Base-by-base conservation (phyloP, 2,888 invertebrate species). In the Scrobipalpa costella region DNA sequence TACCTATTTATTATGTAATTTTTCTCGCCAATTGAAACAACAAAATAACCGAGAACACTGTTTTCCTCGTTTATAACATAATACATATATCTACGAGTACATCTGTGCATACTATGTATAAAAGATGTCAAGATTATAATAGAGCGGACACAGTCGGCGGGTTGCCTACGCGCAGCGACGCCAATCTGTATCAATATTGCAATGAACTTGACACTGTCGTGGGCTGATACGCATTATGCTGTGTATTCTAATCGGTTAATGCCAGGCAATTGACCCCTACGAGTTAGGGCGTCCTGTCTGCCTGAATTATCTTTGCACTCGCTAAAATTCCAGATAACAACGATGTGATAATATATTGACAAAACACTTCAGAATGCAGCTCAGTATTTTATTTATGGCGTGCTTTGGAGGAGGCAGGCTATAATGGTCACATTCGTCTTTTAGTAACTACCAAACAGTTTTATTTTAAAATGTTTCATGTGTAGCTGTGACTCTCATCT, bases 191-290 rank as follows among this genome's bases (percentile, higher is more conserved):
- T 64, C 61, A 64, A 63, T 64, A 57, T 55, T 34, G 36, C 40
- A 57, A 63, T 63, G 61, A 59, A 63, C 66, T 66, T 66, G 67
- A 65, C 64, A 67, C 57, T 67, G 59, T 40, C 58, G 61, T 63
- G 58, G 57, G 63, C 27, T 27, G 33, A 17, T 47, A 15, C 36
- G 33, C 47, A 62, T 62, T 52, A 62, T 61, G 55, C 33, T 47
- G 27, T 19, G 27, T 21, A 40, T 44, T 60, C 27, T 60, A 60
- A 60, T 60, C 60, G 60, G 27, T 60, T 60, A 60, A 49, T 34
- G 49, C 44, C 44, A 34, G 49, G 36, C 49, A 60, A 49, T 47
- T 49, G 49, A 60, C 60, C 60, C 60, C 60, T 60, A 27, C 34
- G 33, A 33, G 55, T 55, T 34, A 34, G 60, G 60, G 49, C 49